Evolutionary conservation across 2,113 vertebrate genomes (phyloP), one percentile per base, ranked within the genome.

Genomic region (Xenopus laevis): DNA sequence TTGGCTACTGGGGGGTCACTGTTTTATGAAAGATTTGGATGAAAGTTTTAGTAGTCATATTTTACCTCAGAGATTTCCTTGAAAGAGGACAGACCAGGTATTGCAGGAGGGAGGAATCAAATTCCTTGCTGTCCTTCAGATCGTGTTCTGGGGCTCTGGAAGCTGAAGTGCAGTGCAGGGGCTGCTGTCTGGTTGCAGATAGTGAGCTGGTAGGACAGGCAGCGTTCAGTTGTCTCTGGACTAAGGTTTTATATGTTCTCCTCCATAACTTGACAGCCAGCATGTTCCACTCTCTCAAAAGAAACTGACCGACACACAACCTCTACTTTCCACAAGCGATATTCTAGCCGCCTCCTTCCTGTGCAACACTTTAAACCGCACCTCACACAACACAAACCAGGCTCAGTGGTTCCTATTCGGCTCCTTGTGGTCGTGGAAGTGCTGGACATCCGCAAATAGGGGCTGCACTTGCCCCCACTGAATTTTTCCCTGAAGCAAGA

Each of bases 31-130:
- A 27, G 1, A 4, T 27, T 27, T 27, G 23, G 23, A 27, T 27
- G 23, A 27, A 4, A 27, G 23, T 4, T 27, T 27, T 27, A 27
- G 4, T 27, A 27, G 4, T 27, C 23, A 1, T 27, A 27, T 52
- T 0, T 82, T 72, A 96, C 96, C 95, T 90, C 44, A 98, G 89
- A 0, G 91, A 83, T 72, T 93, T 95, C 88, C 94, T 96, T 64
- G 96, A 98, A 3, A 98, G 91, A 7, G 96, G 96, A 75, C 96
- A 98, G 2, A 95, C 95, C 21, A 98, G 86, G 68, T 94, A 81
- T 6, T 89, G 75, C 27, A 98, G 88, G 71, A 98, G 81, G 1
- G 84, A 88, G 0, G 81, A 74, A 61, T 97, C 93, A 46, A 90
- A 90, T 27, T 61, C 80, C 30, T 62, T n/a, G 55, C 74, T 47